Evolutionary conservation across 2,113 vertebrate genomes (phyloP), one percentile per base, ranked within the genome.

Genomic region (Rhadina sibilatrix): DNA sequence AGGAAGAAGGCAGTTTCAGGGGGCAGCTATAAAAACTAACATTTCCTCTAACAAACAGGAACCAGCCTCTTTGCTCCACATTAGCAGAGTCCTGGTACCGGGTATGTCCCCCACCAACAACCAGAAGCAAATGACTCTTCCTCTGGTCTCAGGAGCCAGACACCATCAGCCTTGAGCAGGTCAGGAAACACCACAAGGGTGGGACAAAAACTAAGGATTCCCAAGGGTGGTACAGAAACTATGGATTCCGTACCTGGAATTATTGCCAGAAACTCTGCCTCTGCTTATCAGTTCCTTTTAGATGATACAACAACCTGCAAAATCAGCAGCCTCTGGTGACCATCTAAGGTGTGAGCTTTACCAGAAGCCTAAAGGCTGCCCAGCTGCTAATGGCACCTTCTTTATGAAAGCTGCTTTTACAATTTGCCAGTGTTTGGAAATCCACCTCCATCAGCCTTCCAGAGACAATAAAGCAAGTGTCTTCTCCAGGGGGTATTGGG

Each of bases 11-110:
- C 23, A 72, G 74, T 87, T 91, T 83, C 70, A 76, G 63, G 16
- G 63, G 9, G 15, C 31, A 87, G 49, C 90, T 85, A 38, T 50
- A 85, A 90, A 95, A 87, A 70, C 14, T 11, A 49, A 56, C 53
- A 54, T 87, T 89, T 92, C 69, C 80, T 44, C 53, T 53, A 44
- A 57, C 52, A 92, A 82, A 84, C 12, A 63, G 89, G 87, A 95
- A 89, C n/a, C 74, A 84, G 50, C 25, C 27, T 71, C 37, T 82
- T 82, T 46, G 69, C 57, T 66, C 30, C 8, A 1, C 63, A 83
- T 49, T 38, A 72, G 47, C 10, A 3, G 47, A 60, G 38, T 37
- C 30, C 30, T 66, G 30, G 15, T 8, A 70, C 6, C 1, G 19
- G 18, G 18, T 33, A 64, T 5, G 40, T 20, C 60, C 53, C 38